phyloP scores from a whole-genome alignment of 2,797 vertebrate species.

The Parambassis ranga region DNA sequence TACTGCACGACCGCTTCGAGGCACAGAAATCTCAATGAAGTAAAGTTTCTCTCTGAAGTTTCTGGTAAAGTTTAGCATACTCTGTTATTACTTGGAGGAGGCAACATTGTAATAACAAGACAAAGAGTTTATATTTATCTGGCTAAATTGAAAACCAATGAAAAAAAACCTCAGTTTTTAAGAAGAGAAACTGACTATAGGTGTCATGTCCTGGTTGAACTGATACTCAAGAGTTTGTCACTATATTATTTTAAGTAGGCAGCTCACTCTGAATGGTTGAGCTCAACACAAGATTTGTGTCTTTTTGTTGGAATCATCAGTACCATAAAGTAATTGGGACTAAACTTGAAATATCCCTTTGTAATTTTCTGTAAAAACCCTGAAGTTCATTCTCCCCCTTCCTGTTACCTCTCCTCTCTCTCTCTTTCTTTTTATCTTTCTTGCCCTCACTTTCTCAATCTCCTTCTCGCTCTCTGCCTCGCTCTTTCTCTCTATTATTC shows the following conservation, averaged over 20 bases:
- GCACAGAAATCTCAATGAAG: constrained; percentile 42
- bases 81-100: constrained; percentile 4
- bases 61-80: constrained; percentile 26
- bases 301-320: constrained; percentile 78
- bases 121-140: neutral
- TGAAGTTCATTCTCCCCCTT: constrained; percentile 81
- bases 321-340: constrained; percentile 77
- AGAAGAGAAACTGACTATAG: constrained; percentile 72
- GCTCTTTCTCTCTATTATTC: constrained; percentile 20
- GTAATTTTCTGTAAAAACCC: constrained; percentile 80
- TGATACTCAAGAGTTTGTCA: constrained; percentile 78
- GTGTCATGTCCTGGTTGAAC: constrained; percentile 75
- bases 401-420: constrained; percentile 74
- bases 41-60: constrained; percentile 43
- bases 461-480: constrained; percentile 26
- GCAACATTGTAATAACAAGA: neutral
- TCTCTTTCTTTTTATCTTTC: constrained; percentile 42
- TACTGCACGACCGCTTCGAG: constrained; percentile 44
- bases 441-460: constrained; percentile 26
- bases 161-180: neutral
- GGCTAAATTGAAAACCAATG: neutral
- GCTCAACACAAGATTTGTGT: constrained; percentile 77
- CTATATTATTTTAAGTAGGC: constrained; percentile 70
- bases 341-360: constrained; percentile 80
- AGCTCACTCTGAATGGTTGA: constrained; percentile 75